A percentile compares a stretch with the other conserved stretches of the same genome.
Conservation (phyloP, 2,797 vertebrate genomes). For the Gorsachius magnificus region DNA sequence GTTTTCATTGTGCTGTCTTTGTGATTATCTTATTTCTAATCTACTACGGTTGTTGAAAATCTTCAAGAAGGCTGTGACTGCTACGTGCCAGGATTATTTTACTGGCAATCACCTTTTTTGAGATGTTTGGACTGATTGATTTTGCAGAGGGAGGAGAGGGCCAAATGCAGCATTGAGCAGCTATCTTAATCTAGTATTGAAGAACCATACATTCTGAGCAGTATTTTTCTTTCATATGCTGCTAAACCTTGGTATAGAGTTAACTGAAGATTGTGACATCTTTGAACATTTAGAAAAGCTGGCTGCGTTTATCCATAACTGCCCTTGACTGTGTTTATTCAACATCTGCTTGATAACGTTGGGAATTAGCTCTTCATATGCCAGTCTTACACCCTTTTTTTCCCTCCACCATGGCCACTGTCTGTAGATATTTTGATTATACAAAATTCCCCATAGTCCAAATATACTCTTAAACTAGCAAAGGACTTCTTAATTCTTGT, state of each 20-base stretch:
- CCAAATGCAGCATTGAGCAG: neutral
- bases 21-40: neutral
- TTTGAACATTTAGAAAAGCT: neutral
- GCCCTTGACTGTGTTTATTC: neutral
- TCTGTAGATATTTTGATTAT: neutral
- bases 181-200: neutral
- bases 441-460: neutral
- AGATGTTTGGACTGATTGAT: neutral
- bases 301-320: neutral
- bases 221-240: neutral
- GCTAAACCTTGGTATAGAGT: neutral
- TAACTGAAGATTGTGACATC: neutral
- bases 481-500: neutral
- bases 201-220: neutral
- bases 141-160: neutral
- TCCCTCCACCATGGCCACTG: neutral
- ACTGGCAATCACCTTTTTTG: neutral
- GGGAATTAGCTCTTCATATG: neutral
- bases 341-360: neutral
- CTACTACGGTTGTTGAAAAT: neutral
- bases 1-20: neutral
- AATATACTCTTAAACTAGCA: neutral
- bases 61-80: neutral
- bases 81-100: neutral
- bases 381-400: neutral